phyloP scores from a whole-genome alignment of 2,797 vertebrate genomes.

The Smutsia gigantea region DNA sequence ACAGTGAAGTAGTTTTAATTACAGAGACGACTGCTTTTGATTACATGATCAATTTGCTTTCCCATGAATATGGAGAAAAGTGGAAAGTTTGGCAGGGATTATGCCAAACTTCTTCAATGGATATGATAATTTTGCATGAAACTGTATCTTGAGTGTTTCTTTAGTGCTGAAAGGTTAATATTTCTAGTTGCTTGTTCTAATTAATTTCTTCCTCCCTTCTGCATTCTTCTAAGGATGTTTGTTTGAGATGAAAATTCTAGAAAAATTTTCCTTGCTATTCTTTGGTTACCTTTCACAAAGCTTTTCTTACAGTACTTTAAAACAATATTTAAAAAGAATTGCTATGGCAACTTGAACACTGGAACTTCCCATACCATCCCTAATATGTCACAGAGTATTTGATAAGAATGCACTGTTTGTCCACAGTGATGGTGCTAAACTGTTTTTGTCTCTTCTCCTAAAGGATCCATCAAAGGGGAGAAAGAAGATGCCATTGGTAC shows the following conservation, averaged over 20 bases:
- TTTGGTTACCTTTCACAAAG: conserved; percentile 26
- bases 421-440: neutral
- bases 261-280: neutral
- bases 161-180: neutral
- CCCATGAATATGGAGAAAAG: neutral
- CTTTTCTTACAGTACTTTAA: neutral
- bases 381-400: conserved; percentile 44
- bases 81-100: conserved; percentile 5
- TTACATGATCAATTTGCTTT: conserved; percentile 9
- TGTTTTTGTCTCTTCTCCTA: conserved; percentile 21
- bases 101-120: neutral
- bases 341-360: conserved; percentile 2
- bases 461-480: conserved; percentile 29
- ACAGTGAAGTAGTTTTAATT: conserved; percentile 2
- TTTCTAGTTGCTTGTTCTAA: conserved; percentile 50
- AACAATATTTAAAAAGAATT: conserved; percentile 57
- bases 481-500: neutral
- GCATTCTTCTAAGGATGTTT: conserved; percentile 13
- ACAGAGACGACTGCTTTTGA: neutral
- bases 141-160: neutral
- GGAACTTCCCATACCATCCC: neutral
- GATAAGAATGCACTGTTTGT: conserved; percentile 48
- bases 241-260: conserved; percentile 34
- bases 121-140: neutral
- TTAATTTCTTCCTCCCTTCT: neutral